Percentiles rank a stretch among this genome's conserved stretches.
Evolutionary conservation across 2,888 invertebrate species (phyloP).

Genomic region (Sericinus montela): DNA sequence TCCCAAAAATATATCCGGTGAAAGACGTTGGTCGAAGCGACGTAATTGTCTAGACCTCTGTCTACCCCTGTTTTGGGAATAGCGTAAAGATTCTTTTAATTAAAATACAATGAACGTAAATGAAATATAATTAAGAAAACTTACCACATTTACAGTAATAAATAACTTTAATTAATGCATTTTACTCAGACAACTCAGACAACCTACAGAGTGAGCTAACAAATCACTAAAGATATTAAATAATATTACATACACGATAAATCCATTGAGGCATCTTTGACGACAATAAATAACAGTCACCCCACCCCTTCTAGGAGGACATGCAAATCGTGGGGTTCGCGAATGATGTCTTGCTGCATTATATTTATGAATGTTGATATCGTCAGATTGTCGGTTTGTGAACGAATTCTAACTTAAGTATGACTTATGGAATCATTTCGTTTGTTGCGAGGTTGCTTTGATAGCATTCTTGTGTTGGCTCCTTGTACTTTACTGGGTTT

Average conservation of each 20-base stretch:
- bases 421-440: not conserved
- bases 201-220: not conserved
- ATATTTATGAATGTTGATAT: constrained; percentile 9
- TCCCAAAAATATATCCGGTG: too few relatives aligned
- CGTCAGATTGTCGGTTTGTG: constrained; percentile 7
- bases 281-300: constrained; percentile 32
- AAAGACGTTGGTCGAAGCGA: too few relatives aligned
- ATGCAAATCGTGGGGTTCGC: constrained; percentile 31
- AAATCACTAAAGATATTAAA: constrained; percentile 19
- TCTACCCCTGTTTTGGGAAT: too few relatives aligned
- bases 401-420: constrained; percentile 9
- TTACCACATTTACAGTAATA: too few relatives aligned
- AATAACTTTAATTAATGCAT: too few relatives aligned
- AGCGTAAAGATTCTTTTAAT: too few relatives aligned
- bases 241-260: constrained; percentile 29
- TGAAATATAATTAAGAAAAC: too few relatives aligned
- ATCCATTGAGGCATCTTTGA: constrained; percentile 31
- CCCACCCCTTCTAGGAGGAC: constrained; percentile 16
- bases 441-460: not conserved
- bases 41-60: too few relatives aligned
- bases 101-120: too few relatives aligned
- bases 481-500: too few relatives aligned
- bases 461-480: not conserved
- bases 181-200: too few relatives aligned
- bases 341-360: constrained; percentile 6